A percentile compares a stretch with the other conserved stretches of the same genome.
These are phyloP conservation scores for Diloba caeruleocephala DNA, from an alignment of 2,888 invertebrate species.

Conservation along the genomic window DNA sequence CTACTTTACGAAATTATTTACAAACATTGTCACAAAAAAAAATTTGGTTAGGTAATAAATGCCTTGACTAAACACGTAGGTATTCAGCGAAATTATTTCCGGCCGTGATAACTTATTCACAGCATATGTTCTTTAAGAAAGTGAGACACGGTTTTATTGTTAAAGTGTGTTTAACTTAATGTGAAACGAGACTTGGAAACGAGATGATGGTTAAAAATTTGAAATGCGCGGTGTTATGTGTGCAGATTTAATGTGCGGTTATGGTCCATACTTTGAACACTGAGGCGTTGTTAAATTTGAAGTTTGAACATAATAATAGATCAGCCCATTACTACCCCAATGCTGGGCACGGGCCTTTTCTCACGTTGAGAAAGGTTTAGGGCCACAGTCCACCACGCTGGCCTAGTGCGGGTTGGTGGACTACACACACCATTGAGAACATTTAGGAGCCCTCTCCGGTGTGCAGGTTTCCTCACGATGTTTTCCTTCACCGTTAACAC, in stretches of 20 bases:
- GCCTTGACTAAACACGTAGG: constrained; percentile 14
- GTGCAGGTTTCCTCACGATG: too few species aligned
- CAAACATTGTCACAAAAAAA: constrained; percentile 13
- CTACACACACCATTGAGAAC: too few species aligned
- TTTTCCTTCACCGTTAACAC: too few species aligned
- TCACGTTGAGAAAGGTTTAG: too few species aligned
- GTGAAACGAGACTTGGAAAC: constrained; percentile 19
- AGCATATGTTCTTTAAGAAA: constrained; percentile 28
- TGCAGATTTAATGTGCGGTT: not conserved
- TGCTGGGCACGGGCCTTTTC: too few species aligned
- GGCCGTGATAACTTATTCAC: constrained; percentile 29
- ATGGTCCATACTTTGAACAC: too few species aligned
- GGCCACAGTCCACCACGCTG: too few species aligned
- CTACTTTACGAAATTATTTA: constrained; percentile 13
- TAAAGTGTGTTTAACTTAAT: not conserved
- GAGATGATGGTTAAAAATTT: constrained; percentile 12
- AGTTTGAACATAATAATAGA: too few species aligned
- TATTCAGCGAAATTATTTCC: constrained; percentile 22
- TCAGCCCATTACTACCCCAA: too few species aligned
- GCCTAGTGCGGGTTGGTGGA: too few species aligned
- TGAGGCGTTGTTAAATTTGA: too few species aligned
- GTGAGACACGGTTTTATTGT: constrained; percentile 7
- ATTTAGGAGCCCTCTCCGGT: too few species aligned
- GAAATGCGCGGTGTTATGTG: constrained; percentile 2
- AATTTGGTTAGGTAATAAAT: constrained; percentile 15